Percentiles rank a stretch among this genome's conserved stretches.
Conservation (phyloP, 2,888 invertebrate genomes). For the Drosophila quinaria region DNA sequence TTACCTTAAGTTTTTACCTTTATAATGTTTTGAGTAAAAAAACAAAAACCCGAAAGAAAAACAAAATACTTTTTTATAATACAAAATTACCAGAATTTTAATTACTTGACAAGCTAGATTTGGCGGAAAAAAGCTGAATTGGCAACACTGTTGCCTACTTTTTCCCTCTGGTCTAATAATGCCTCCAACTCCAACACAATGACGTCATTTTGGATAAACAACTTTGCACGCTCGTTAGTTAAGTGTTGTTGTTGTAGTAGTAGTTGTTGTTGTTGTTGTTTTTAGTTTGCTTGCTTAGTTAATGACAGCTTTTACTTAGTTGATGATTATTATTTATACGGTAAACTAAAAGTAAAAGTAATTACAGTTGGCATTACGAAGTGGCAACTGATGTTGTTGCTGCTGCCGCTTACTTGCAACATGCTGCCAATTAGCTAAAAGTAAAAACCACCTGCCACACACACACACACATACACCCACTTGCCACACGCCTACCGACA, state of each 20-base stretch:
- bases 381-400: not conserved
- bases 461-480: not conserved
- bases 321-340: slow-evolving; percentile 39
- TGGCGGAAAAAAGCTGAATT: too few relatives aligned
- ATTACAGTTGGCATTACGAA: slow-evolving; percentile 33
- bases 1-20: too few relatives aligned
- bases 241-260: slow-evolving; percentile 17
- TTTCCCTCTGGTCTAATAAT: slow-evolving; percentile 4
- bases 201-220: slow-evolving; percentile 47
- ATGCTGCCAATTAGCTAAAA: slow-evolving; percentile 56
- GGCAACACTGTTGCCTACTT: not conserved
- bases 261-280: slow-evolving; percentile 13
- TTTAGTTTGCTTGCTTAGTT: slow-evolving; percentile 28
- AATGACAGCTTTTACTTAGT: slow-evolving; percentile 54
- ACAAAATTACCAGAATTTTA: too few relatives aligned
- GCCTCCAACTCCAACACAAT: slow-evolving; percentile 2
- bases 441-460: slow-evolving; percentile 27
- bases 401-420: slow-evolving; percentile 25
- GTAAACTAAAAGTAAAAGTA: slow-evolving; percentile 33
- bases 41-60: too few relatives aligned
- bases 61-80: too few relatives aligned
- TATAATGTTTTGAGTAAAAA: too few relatives aligned
- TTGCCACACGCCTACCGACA: not conserved
- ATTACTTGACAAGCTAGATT: too few relatives aligned
- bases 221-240: slow-evolving; percentile 43